A percentile compares a stretch with the other conserved stretches of the same genome.
phyloP scores from a whole-genome alignment of 2,113 vertebrate species.

The Suncus etruscus region DNA sequence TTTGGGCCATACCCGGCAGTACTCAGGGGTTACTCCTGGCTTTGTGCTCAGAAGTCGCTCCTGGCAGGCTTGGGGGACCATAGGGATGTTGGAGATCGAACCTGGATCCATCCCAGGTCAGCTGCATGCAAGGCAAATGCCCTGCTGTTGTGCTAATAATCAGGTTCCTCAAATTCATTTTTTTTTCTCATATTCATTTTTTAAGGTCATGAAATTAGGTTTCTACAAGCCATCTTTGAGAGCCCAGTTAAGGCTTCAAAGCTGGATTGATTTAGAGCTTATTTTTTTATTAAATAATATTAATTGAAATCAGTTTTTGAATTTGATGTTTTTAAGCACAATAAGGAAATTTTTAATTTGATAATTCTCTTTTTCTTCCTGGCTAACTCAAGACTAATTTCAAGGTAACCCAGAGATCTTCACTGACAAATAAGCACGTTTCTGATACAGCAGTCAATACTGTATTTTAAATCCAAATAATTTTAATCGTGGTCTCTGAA shows the following conservation, averaged over 20 bases:
- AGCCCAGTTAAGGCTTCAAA: slow-evolving; percentile 20
- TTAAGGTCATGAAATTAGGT: not conserved
- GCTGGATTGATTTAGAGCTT: slow-evolving; percentile 19
- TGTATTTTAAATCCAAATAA: slow-evolving; percentile 54
- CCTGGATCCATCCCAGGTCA: too few relatives aligned
- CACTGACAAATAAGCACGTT: slow-evolving; percentile 6
- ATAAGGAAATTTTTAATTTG: not conserved
- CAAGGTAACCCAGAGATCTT: not conserved
- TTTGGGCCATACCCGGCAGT: too few relatives aligned
- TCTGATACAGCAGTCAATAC: slow-evolving; percentile 5
- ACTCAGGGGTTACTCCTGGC: too few relatives aligned
- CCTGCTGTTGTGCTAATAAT: too few relatives aligned
- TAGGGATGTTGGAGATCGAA: too few relatives aligned
- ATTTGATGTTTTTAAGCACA: slow-evolving; percentile 32
- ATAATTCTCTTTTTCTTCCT: slow-evolving; percentile 2
- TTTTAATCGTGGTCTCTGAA: slow-evolving; percentile 7
- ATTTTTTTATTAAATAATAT: slow-evolving; percentile 16
- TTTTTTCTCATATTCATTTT: not conserved
- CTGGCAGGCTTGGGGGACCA: too few relatives aligned
- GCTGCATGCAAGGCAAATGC: too few relatives aligned
- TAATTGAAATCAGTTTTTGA: slow-evolving; percentile 19
- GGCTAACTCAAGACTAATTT: not conserved
- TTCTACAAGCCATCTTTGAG: not conserved
- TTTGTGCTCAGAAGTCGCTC: too few relatives aligned
- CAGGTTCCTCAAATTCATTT: too few relatives aligned